phyloP scores from a whole-genome alignment of 2,797 vertebrate genomes.

The Masticophis lateralis region DNA sequence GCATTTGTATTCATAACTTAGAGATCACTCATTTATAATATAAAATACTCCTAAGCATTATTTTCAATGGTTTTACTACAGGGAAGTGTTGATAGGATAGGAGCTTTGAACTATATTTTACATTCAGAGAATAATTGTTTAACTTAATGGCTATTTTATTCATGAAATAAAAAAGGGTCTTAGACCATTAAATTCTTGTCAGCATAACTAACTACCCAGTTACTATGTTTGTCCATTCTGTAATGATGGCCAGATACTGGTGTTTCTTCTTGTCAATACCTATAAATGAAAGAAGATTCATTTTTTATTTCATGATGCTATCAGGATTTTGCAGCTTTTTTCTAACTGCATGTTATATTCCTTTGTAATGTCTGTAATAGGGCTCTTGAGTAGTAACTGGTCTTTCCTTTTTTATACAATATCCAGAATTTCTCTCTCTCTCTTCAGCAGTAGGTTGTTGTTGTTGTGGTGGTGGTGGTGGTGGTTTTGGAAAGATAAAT shows the following conservation, averaged over 20 bases:
- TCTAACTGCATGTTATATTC: slow-evolving; percentile 50
- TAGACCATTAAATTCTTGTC: slow-evolving; percentile 22
- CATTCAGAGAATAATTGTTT: slow-evolving; percentile 16
- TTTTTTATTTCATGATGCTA: slow-evolving; percentile 42
- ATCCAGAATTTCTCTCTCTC: slow-evolving; percentile 37
- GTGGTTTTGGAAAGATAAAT: slow-evolving; percentile 25
- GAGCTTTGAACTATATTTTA: background rate
- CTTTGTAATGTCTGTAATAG: slow-evolving; percentile 52
- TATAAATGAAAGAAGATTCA: slow-evolving; percentile 50
- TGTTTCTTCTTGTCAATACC: slow-evolving; percentile 41
- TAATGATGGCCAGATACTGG: slow-evolving; percentile 7
- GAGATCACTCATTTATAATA: background rate
- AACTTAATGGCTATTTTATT: slow-evolving; percentile 40
- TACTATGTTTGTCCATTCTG: slow-evolving; percentile 39
- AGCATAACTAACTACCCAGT: slow-evolving; percentile 25
- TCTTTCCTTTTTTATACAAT: slow-evolving; percentile 19
- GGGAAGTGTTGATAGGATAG: background rate
- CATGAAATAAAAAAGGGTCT: slow-evolving; percentile 24
- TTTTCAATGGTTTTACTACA: background rate
- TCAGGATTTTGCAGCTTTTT: slow-evolving; percentile 48
- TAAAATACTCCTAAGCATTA: background rate
- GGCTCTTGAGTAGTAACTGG: slow-evolving; percentile 55
- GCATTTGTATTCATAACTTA: background rate
- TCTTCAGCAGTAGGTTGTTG: background rate
- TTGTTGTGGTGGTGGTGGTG: too few species aligned